Evolutionary conservation across 2,888 invertebrate genomes (phyloP).

Genomic region (Steinernema carpocapsae): DNA sequence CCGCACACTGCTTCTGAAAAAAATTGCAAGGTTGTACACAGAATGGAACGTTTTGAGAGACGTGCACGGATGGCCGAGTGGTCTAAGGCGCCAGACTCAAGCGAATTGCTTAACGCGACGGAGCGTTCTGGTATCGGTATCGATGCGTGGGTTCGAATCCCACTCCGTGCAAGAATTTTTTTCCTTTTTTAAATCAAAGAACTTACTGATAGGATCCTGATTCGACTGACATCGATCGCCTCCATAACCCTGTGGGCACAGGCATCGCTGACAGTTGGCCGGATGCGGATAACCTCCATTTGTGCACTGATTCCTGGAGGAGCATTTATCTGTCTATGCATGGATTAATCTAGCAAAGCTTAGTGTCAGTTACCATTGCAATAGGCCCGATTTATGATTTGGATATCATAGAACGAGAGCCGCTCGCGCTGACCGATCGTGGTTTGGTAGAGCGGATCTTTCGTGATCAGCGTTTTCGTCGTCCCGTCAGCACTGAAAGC

Average conservation of each 20-base stretch:
- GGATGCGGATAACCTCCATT: conserved; percentile 68
- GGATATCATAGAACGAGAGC: conserved; percentile 63
- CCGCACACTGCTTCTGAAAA: conserved; percentile 65
- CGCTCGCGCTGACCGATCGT: conserved; percentile 68
- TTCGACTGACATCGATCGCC: conserved; percentile 57
- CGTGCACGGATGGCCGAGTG: conserved; percentile 68
- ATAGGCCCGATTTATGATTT: conserved; percentile 64
- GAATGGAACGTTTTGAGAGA: neutral
- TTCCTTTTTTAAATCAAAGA: neutral
- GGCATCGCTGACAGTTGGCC: conserved; percentile 51
- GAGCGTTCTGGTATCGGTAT: conserved; percentile 32
- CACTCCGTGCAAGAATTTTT: conserved; percentile 29
- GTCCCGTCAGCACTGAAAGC: conserved; percentile 66
- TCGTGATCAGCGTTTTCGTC: conserved; percentile 63
- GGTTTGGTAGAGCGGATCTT: conserved; percentile 60
- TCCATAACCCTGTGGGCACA: conserved; percentile 66
- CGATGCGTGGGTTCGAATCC: conserved; percentile 32
- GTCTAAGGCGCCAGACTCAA: conserved; percentile 71
- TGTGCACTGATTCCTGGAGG: conserved; percentile 48
- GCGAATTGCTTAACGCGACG: conserved; percentile 41
- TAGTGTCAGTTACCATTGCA: conserved; percentile 57
- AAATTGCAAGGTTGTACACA: neutral
- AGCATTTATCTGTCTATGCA: conserved; percentile 49
- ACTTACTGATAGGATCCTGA: conserved; percentile 58
- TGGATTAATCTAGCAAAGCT: conserved; percentile 32